Evolutionary conservation across 2,888 invertebrate genomes (phyloP), one percentile per base, ranked within the genome.

Genomic region (Caenorhabditis plicata): DNA sequence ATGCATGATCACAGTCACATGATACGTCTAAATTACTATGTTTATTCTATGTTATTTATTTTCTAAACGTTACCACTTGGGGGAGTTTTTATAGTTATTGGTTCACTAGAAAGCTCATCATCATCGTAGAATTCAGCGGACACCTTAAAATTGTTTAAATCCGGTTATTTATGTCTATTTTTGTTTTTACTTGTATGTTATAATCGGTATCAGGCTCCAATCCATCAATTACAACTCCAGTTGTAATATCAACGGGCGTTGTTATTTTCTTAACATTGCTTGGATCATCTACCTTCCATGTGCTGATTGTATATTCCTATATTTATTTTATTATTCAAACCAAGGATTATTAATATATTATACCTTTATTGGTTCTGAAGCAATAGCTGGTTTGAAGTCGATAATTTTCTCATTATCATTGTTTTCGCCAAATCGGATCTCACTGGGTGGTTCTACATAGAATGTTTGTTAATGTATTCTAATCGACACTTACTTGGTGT

Each of bases 1-100:
- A 79, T 4, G 75, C 76, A 41, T 79, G 79, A 4, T 73, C 67
- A 45, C 79, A 79, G 40, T 80, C 73, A 54, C 79, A 79, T 4
- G 61, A 53, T 4, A 73, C 64, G 35, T 73, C 78, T 75, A 46
- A 39, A 74, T 25, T n/a, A 15, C 5, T 5, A 15, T 5, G 4
- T 19, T 15, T 36, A 5, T 44, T 15, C 23, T 38, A 22, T 19
- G 17, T 9, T 8, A 5, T 15, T 27, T 23, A 42, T 42, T 13
- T 41, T 40, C 15, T 35, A 25, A 17, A 31, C 9, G 8, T 29
- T 44, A 75, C 77, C 76, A 62, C 72, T 66, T 27, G 78, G 74
- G 13, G 77, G 74, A 3, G 78, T 77, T 20, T 53, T 50, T 1
- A 73, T 62, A n/a, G 49, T 44, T 3, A 73, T 52, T 3, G 68